These are phyloP conservation scores for Mobula birostris DNA, from an alignment of 2,113 vertebrate genomes.

Conservation along the genomic window DNA sequence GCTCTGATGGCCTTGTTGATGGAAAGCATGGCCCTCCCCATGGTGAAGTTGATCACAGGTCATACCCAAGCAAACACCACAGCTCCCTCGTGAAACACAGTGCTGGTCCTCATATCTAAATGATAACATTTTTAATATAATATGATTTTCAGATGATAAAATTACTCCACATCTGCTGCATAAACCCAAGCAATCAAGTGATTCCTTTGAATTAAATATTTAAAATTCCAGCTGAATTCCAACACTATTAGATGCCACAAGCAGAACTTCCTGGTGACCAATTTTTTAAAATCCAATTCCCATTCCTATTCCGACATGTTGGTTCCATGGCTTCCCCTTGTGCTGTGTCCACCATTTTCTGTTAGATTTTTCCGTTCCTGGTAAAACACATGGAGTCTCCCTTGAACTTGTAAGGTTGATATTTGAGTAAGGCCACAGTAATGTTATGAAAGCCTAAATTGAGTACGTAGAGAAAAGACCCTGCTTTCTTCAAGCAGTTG, in stretches of 20 bases:
- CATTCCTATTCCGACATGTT: no score
- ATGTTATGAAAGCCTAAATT: background rate
- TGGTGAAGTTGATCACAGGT: background rate
- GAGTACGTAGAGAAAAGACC: background rate
- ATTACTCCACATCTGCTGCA: background rate
- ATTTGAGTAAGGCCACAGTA: no score
- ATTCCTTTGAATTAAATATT: background rate
- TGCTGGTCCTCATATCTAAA: background rate
- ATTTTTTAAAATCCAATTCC: no score
- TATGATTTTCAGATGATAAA: background rate
- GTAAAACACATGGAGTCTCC: background rate
- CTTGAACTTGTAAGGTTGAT: background rate
- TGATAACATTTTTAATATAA: background rate
- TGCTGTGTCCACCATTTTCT: no score
- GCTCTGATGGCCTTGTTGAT: background rate
- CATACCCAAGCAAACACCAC: background rate
- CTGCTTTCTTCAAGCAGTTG: background rate
- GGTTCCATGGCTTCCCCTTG: no score
- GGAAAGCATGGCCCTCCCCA: background rate
- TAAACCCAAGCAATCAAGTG: background rate
- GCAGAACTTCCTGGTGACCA: no score
- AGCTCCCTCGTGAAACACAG: background rate
- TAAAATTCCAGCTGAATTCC: slow-evolving; percentile 1
- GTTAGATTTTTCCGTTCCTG: background rate
- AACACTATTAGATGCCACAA: background rate